These are phyloP conservation scores for Caenorhabditis becei DNA, from an alignment of 2,888 invertebrate species.

Conservation along the genomic window DNA sequence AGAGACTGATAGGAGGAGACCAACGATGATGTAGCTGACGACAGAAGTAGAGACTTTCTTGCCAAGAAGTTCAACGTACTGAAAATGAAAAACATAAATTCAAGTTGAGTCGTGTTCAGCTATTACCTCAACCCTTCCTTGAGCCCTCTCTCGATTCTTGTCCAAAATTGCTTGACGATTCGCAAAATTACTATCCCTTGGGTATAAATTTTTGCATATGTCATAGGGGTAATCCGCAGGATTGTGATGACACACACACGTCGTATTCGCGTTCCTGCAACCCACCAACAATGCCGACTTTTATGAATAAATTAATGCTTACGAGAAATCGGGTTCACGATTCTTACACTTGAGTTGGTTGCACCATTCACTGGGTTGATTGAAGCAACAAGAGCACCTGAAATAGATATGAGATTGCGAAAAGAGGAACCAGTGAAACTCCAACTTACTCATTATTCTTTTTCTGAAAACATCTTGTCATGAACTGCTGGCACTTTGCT, in stretches of 20 bases:
- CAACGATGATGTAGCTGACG: conserved; percentile 63
- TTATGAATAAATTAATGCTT: conserved; percentile 21
- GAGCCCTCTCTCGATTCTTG: conserved; percentile 21
- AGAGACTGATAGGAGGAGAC: conserved; percentile 54
- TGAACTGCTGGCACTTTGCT: conserved; percentile 72
- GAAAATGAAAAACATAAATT: conserved; percentile 16
- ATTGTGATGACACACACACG: conserved; percentile 76
- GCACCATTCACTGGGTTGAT: conserved; percentile 76
- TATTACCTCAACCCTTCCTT: conserved; percentile 45
- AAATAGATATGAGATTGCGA: conserved; percentile 13
- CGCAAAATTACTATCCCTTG: conserved; percentile 49
- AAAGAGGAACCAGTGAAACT: neutral
- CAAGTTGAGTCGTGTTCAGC: neutral
- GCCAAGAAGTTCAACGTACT: conserved; percentile 61
- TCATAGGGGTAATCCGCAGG: conserved; percentile 72
- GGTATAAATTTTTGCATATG: conserved; percentile 64
- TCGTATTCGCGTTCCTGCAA: conserved; percentile 72
- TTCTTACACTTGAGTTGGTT: conserved; percentile 75
- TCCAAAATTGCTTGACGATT: conserved; percentile 42
- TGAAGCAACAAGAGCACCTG: conserved; percentile 79
- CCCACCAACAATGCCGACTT: neutral
- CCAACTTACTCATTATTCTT: conserved; percentile 61
- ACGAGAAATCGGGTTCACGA: conserved; percentile 76
- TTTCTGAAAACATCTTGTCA: conserved; percentile 71
- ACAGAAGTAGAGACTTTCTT: conserved; percentile 48